These are phyloP conservation scores for Conus ventricosus DNA, from an alignment of 1,140 invertebrate genomes.

Conservation along the genomic window DNA sequence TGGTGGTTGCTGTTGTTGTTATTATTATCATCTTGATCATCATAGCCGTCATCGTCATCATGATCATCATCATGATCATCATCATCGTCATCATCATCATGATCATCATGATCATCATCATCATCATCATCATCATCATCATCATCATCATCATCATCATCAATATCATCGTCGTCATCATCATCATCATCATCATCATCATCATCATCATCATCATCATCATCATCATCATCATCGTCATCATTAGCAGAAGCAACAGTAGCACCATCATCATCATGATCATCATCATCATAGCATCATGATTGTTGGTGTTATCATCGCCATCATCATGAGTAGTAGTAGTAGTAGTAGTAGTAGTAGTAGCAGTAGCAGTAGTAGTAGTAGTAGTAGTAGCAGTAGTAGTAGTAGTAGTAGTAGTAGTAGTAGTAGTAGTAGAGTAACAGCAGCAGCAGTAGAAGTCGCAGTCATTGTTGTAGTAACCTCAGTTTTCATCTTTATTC, in stretches of 20 bases:
- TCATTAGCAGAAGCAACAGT: not conserved
- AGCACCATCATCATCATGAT: no score
- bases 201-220: not conserved
- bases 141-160: no score
- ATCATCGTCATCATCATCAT: not conserved
- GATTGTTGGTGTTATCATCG: no score
- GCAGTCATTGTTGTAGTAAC: not conserved
- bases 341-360: no score
- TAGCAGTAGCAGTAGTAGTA: not conserved
- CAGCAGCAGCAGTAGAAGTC: constrained; percentile 1
- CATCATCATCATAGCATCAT: no score
- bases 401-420: constrained; percentile 20
- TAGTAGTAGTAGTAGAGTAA: constrained; percentile 9
- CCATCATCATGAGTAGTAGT: no score
- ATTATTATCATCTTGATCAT: constrained; percentile 91
- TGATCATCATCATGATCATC: constrained; percentile 2
- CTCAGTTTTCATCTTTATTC: not conserved
- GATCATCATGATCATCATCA: no score
- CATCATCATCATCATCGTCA: constrained; percentile 23
- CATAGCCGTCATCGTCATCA: not conserved
- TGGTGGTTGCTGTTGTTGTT: constrained; percentile 81
- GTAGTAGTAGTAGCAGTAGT: not conserved
- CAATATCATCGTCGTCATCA: not conserved
- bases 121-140: constrained; percentile 35
- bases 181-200: not conserved